Percentiles rank a stretch among this genome's conserved stretches.
These are phyloP conservation scores for Synergus gifuensis DNA, from an alignment of 2,888 invertebrate species.

Conservation along the genomic window DNA sequence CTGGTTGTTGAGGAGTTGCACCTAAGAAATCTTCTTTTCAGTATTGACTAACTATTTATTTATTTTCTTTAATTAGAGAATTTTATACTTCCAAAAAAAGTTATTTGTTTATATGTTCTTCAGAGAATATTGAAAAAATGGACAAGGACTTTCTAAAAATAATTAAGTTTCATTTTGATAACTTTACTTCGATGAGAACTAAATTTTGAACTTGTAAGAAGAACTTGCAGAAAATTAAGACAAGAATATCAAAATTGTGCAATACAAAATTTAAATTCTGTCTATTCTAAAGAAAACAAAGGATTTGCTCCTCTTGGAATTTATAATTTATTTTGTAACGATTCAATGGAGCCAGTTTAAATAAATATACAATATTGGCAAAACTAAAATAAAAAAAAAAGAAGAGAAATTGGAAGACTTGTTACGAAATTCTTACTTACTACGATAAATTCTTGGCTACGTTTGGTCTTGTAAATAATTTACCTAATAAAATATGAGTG, in stretches of 20 bases:
- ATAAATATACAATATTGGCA: no score
- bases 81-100: not conserved
- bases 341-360: no score
- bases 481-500: not conserved
- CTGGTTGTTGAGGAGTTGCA: slow-evolving; percentile 77
- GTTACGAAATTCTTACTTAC: not conserved
- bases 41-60: slow-evolving; percentile 7
- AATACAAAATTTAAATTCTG: no score
- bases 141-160: not conserved
- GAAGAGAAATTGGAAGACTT: not conserved
- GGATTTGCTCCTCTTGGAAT: not conserved
- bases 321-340: not conserved
- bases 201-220: not conserved
- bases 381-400: not conserved
- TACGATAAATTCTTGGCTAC: slow-evolving; percentile 30
- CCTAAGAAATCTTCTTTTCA: slow-evolving; percentile 25
- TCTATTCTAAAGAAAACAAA: not conserved
- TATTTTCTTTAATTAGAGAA: not conserved
- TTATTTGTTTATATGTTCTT: not conserved
- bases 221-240: not conserved
- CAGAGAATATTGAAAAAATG: not conserved
- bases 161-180: not conserved
- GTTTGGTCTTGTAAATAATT: slow-evolving; percentile 19
- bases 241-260: not conserved
- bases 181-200: not conserved